phyloP scores from a whole-genome alignment of 2,888 invertebrate species.

The Megastigmus dorsalis region DNA sequence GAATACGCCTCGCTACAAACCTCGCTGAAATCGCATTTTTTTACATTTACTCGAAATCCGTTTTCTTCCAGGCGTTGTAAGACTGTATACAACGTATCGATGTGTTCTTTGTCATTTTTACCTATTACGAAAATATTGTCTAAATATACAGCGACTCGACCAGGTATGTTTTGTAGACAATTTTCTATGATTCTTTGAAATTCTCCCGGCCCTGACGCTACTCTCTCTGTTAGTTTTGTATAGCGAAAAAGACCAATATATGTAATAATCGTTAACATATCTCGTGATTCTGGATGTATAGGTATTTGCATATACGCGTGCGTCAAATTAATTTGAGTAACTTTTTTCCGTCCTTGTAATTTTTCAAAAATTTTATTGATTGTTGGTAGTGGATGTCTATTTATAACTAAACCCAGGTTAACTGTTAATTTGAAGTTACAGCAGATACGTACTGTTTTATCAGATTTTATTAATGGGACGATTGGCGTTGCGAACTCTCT shows the following conservation, averaged over 20 bases:
- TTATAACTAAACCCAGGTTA: slow-evolving; percentile 58
- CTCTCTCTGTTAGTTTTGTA: slow-evolving; percentile 49
- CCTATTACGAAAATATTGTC: slow-evolving; percentile 40
- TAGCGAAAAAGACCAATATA: slow-evolving; percentile 50
- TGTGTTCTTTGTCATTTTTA: slow-evolving; percentile 23
- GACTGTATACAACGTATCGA: neutral
- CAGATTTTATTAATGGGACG: slow-evolving; percentile 62
- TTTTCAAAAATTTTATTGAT: slow-evolving; percentile 58
- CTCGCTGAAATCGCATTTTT: neutral
- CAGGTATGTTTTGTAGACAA: slow-evolving; percentile 23
- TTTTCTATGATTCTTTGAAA: slow-evolving; percentile 47
- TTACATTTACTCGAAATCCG: slow-evolving; percentile 12
- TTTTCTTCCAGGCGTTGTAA: neutral
- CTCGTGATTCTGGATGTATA: too few relatives aligned
- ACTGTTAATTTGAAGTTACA: slow-evolving; percentile 62
- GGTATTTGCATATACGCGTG: slow-evolving; percentile 54
- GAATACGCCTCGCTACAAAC: too few relatives aligned
- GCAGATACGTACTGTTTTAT: slow-evolving; percentile 59
- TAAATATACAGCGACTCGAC: slow-evolving; percentile 14
- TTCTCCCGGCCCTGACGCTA: slow-evolving; percentile 50
- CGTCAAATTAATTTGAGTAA: slow-evolving; percentile 58
- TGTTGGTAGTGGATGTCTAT: slow-evolving; percentile 61
- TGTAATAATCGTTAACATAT: slow-evolving; percentile 50
- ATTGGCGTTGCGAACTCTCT: slow-evolving; percentile 68
- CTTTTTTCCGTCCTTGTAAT: slow-evolving; percentile 58